Percentiles rank a stretch among this genome's conserved stretches.
These are phyloP conservation scores for Petromus typicus DNA, from an alignment of 2,113 vertebrate species.

Conservation along the genomic window DNA sequence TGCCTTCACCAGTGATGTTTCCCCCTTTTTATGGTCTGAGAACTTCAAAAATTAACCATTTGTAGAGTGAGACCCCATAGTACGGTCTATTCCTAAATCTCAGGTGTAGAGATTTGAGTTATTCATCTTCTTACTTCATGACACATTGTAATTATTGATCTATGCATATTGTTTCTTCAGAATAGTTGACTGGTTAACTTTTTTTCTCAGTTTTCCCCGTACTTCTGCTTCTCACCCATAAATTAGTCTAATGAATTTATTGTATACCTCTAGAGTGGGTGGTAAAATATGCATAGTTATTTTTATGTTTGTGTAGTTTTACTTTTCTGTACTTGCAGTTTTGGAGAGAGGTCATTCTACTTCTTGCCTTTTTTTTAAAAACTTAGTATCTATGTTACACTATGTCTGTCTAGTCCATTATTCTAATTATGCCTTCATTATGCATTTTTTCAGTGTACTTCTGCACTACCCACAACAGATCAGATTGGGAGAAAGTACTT, in stretches of 20 bases:
- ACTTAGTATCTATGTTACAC: background rate
- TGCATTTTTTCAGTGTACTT: background rate
- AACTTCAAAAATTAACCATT: background rate
- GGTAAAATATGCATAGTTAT: background rate
- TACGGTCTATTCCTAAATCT: background rate
- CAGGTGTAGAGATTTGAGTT: background rate
- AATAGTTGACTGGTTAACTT: background rate
- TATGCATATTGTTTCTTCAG: background rate
- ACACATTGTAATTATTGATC: background rate
- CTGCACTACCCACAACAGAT: background rate
- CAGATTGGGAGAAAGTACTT: background rate
- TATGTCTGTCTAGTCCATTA: background rate
- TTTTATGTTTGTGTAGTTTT: background rate
- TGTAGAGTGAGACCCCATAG: background rate
- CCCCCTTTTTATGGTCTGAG: background rate
- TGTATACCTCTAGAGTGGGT: background rate
- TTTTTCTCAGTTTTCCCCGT: background rate
- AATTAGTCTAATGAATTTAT: conserved; percentile 8
- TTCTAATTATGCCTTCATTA: background rate
- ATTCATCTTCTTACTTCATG: background rate
- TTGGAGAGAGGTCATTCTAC: background rate
- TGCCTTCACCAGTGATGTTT: background rate
- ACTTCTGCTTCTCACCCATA: background rate
- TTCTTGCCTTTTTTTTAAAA: background rate
- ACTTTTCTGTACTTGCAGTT: background rate